Base-by-base conservation (phyloP, 2,113 vertebrate genomes). In the Ptychochromis oligacanthus region DNA sequence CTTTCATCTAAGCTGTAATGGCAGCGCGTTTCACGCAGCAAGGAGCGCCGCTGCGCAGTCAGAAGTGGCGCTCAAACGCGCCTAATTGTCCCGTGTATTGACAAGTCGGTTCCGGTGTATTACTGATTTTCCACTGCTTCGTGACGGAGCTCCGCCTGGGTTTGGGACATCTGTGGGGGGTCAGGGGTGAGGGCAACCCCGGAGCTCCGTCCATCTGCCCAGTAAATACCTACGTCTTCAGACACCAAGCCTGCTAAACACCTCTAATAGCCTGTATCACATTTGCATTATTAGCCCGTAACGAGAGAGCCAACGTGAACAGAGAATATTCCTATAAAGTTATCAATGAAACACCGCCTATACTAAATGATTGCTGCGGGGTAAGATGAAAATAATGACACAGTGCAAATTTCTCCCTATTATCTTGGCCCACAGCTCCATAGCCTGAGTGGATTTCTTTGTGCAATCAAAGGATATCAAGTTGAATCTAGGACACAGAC, bases 171-270 rank as follows among this genome's bases (percentile, higher is more conserved):
- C 96, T 98, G 97, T 94, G 95, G 96, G 96, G 96, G 97, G 96
- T 97, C 96, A 97, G 93, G 94, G 92, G 93, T 89, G 91, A 85
- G 83, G 91, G 93, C 92, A 93, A 90, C 89, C 92, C 92, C 77
- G 93, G 92, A 95, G 96, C 96, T 96, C 92, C 67, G 91, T 91
- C 97, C 97, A 99, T 98, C 97, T 98, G 97, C 95, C 94, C 94
- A 81, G 89, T 93, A 94, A 94, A 95, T 87, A 87, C 90, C 86
- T 93, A 77, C 83, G 67, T 92, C 91, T 90, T 79, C 88, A 89
- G 75, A 91, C 89, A 84, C 77, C 77, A 87, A 40, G 89, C 22
- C 82, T 72, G 85, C 91, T 93, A 89, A 92, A 87, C 87, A 88
- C 81, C 87, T 79, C 88, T 92, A 92, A 94, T 88, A 79, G 82